Evolutionary conservation across 2,113 vertebrate species (phyloP).

Genomic region (Oncorhynchus kisutch): DNA sequence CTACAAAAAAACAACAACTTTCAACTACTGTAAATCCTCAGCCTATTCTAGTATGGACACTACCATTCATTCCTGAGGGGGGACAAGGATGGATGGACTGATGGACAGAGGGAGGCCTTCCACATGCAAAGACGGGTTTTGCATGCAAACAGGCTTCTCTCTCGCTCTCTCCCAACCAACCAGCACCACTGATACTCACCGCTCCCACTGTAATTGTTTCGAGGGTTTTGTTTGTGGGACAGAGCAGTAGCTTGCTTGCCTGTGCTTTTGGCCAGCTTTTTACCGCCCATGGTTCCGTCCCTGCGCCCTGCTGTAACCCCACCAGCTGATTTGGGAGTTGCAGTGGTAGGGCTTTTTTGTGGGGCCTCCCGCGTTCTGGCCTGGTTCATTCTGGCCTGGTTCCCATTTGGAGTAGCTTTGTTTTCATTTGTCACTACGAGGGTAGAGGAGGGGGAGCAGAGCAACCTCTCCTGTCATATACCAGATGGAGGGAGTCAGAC

Average conservation of each 20-base stretch:
- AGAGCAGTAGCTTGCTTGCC: constrained; percentile 81
- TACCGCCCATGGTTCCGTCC: constrained; percentile 78
- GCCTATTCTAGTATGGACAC: not conserved
- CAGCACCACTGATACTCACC: constrained; percentile 68
- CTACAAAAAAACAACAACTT: constrained; percentile 12
- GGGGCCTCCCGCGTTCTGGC: constrained; percentile 70
- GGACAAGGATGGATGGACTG: not conserved
- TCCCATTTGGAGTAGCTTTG: constrained; percentile 69
- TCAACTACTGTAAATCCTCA: not conserved
- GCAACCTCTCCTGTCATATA: constrained; percentile 49
- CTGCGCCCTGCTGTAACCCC: constrained; percentile 76
- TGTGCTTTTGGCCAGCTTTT: constrained; percentile 84
- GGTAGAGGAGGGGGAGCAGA: constrained; percentile 65
- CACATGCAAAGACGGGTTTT: constrained; percentile 18
- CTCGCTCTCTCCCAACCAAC: constrained; percentile 22
- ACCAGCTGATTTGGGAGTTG: constrained; percentile 73
- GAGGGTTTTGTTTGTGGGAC: constrained; percentile 83
- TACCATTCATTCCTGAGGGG: not conserved
- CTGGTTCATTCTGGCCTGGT: constrained; percentile 67
- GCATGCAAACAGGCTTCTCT: constrained; percentile 49
- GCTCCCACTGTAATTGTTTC: constrained; percentile 68
- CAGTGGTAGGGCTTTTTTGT: constrained; percentile 76
- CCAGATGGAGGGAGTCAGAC: not conserved
- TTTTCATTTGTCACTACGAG: constrained; percentile 79
- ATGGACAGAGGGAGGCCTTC: not conserved